phyloP scores from a whole-genome alignment of 2,113 vertebrate species.

The Brachypodius melanocephalos region DNA sequence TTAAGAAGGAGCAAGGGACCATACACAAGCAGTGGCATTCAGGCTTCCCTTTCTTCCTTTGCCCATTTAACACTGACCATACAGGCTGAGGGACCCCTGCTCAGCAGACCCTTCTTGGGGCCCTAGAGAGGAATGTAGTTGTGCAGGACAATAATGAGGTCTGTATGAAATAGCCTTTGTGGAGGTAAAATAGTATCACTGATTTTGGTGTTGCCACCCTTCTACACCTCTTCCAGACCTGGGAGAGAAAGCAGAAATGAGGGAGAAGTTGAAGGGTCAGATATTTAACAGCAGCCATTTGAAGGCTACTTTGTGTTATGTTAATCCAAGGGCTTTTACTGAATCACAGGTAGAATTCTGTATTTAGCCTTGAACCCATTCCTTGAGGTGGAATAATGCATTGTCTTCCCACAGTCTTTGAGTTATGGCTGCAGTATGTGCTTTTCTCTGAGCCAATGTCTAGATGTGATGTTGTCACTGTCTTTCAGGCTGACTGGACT shows the following conservation, averaged over 20 bases:
- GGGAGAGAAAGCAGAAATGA: neutral
- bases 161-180: neutral
- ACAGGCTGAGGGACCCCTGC: neutral
- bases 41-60: neutral
- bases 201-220: neutral
- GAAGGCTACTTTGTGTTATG: neutral
- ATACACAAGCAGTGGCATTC: accelerated
- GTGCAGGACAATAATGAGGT: neutral
- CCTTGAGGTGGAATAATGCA: neutral
- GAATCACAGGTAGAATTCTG: neutral
- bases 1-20: neutral
- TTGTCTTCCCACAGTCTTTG: neutral
- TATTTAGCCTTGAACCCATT: neutral
- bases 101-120: neutral
- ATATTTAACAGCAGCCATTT: neutral
- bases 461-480: neutral
- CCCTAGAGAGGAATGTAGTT: neutral
- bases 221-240: neutral
- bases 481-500: neutral
- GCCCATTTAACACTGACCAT: neutral
- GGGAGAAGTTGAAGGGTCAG: neutral
- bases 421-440: neutral
- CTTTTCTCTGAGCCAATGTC: neutral
- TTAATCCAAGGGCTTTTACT: neutral
- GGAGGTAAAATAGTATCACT: neutral